Evolutionary conservation across 64 coral and sea anemone genomes (phyloP).

Genomic region (Actinia tenebrosa): DNA sequence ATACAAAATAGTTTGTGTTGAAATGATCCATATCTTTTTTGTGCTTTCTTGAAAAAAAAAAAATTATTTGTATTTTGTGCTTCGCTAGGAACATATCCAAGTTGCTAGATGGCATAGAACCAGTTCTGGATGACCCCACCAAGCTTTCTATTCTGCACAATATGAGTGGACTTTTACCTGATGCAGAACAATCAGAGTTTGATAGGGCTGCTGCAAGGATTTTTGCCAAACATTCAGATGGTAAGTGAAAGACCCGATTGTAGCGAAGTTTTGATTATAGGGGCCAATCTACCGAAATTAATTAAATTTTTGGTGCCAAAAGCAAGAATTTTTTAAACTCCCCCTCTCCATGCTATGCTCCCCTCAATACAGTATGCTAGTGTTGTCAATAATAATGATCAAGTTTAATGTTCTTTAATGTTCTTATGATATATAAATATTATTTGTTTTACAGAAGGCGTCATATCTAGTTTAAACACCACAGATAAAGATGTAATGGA

Average conservation of each 20-base stretch:
- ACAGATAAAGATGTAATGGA: conserved; percentile 82
- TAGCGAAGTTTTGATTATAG: no score
- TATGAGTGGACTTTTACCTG: conserved; percentile 82
- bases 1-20: no score
- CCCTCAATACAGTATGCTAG: no score
- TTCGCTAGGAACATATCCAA: conserved; percentile 59
- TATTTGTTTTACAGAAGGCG: conserved; percentile 42
- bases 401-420: no score
- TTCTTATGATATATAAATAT: not conserved
- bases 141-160: conserved; percentile 89
- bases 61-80: not conserved
- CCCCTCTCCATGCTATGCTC: no score
- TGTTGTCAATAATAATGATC: no score
- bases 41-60: no score
- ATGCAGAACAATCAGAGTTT: conserved; percentile 71
- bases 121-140: conserved; percentile 76
- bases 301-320: no score
- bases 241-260: conserved; percentile 30
- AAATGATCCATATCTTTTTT: no score
- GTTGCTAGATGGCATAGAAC: conserved; percentile 74
- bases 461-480: conserved; percentile 52
- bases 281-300: no score
- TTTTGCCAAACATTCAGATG: conserved; percentile 74
- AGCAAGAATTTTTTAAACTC: no score
- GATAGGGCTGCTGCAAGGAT: conserved; percentile 79